A percentile compares a stretch with the other conserved stretches of the same genome.
phyloP scores from a whole-genome alignment of 23 tunicate species.

The Trididemnum nubilum region DNA sequence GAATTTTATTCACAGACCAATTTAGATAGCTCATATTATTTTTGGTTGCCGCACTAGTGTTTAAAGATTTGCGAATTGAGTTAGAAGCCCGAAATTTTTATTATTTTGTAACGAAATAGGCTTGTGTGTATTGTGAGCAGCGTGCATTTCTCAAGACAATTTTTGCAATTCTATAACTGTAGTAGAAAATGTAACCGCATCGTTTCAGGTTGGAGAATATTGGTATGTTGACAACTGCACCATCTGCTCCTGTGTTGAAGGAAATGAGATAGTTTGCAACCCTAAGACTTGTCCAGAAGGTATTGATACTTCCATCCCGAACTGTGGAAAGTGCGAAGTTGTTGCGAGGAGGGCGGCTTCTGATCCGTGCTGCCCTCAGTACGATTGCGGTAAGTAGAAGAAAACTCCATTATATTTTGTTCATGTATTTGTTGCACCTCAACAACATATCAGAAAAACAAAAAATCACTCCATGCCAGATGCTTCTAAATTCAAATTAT shows the following conservation, averaged over 20 bases:
- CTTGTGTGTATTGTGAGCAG: no score
- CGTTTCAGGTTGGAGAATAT: conserved; percentile 52
- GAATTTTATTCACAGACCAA: no score
- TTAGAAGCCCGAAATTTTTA: not conserved
- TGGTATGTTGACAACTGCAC: conserved; percentile 69
- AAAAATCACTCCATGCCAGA: not conserved
- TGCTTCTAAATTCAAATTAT: no score
- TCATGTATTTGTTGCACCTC: not conserved
- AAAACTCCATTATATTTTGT: not conserved
- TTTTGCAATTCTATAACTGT: no score
- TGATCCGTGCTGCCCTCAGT: conserved; percentile 93
- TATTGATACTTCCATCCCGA: conserved; percentile 12
- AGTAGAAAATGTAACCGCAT: not conserved
- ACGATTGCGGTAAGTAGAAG: conserved; percentile 74
- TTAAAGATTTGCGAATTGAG: not conserved
- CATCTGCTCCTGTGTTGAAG: conserved; percentile 65
- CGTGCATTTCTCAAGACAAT: no score
- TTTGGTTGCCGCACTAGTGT: no score
- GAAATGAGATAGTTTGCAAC: conserved; percentile 61
- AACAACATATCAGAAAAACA: not conserved
- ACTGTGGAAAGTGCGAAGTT: conserved; percentile 61
- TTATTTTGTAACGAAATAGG: no score
- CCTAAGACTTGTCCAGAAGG: conserved; percentile 38
- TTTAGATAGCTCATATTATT: no score
- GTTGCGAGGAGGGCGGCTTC: conserved; percentile 32